Percentiles rank a stretch among this genome's conserved stretches.
phyloP scores from a whole-genome alignment of 2,888 invertebrate species.

The Oscheius sp. region DNA sequence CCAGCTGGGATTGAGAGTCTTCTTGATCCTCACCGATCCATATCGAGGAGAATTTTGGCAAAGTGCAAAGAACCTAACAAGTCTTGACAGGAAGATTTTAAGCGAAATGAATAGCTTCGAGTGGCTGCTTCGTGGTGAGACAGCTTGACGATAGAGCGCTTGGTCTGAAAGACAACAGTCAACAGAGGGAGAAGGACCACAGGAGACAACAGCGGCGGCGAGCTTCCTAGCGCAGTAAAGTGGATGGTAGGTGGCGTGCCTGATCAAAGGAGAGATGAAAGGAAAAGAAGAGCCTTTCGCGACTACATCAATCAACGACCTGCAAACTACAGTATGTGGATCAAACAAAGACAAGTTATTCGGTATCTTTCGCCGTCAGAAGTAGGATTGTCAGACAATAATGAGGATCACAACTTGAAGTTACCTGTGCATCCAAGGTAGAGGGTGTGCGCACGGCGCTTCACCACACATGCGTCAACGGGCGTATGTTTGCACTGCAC shows the following conservation, averaged over 20 bases:
- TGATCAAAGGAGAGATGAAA: conserved; percentile 25
- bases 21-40: conserved; percentile 28
- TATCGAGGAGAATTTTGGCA: too few species aligned
- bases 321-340: too few species aligned
- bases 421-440: conserved; percentile 25
- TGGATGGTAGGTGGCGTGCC: conserved; percentile 26
- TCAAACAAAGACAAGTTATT: too few species aligned
- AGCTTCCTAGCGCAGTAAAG: conserved; percentile 33
- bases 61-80: too few species aligned
- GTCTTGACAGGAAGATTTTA: background rate
- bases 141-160: conserved; percentile 25
- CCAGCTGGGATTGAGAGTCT: conserved; percentile 35
- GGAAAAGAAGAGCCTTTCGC: too few species aligned
- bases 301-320: too few species aligned
- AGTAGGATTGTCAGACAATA: too few species aligned
- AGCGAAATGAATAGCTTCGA: conserved; percentile 1
- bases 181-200: conserved; percentile 29
- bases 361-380: too few species aligned
- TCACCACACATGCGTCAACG: conserved; percentile 28
- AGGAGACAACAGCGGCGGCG: conserved; percentile 30
- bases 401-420: background rate
- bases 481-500: conserved; percentile 28
- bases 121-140: conserved; percentile 21
- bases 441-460: conserved; percentile 30
- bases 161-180: conserved; percentile 32